Evolutionary conservation across 2,888 invertebrate species (phyloP).

Genomic region (Rhopalosiphum nymphaeae): DNA sequence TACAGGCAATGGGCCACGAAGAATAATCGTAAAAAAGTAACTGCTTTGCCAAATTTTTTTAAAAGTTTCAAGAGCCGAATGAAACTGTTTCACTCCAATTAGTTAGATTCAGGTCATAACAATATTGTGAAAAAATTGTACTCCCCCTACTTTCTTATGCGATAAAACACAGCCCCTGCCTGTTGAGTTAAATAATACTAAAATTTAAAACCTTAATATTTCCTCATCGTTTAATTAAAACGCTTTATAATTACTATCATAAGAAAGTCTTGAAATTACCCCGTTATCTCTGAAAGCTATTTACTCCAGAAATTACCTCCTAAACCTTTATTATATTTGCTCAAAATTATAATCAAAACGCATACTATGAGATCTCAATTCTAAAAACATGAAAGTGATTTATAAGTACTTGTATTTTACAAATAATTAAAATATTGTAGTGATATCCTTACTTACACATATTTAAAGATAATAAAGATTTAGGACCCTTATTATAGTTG

Average conservation of each 20-base stretch:
- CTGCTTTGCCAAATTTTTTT: conserved; percentile 30
- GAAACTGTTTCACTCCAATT: conserved; percentile 36
- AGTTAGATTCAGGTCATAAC: conserved; percentile 18
- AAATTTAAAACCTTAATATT: not conserved
- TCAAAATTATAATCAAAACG: not conserved
- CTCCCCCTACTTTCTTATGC: not conserved
- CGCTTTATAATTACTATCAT: not conserved
- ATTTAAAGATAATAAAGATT: not conserved
- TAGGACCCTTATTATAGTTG: not conserved
- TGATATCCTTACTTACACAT: not conserved
- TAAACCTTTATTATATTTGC: not conserved
- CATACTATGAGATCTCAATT: not conserved
- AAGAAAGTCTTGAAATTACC: not conserved
- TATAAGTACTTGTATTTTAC: not conserved
- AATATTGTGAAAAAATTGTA: not conserved
- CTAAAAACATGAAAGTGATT: not conserved
- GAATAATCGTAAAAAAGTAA: conserved; percentile 55
- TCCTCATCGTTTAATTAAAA: not conserved
- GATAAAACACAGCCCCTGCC: conserved; percentile 8
- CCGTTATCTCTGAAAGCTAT: not conserved
- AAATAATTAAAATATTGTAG: not conserved
- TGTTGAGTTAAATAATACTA: not conserved
- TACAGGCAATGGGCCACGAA: not conserved
- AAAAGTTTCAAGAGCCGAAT: not conserved
- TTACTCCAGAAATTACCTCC: not conserved